Percentiles rank a stretch among this genome's conserved stretches.
Conservation (phyloP, 2,113 vertebrate genomes). For the Ivindomyrus marchei region DNA sequence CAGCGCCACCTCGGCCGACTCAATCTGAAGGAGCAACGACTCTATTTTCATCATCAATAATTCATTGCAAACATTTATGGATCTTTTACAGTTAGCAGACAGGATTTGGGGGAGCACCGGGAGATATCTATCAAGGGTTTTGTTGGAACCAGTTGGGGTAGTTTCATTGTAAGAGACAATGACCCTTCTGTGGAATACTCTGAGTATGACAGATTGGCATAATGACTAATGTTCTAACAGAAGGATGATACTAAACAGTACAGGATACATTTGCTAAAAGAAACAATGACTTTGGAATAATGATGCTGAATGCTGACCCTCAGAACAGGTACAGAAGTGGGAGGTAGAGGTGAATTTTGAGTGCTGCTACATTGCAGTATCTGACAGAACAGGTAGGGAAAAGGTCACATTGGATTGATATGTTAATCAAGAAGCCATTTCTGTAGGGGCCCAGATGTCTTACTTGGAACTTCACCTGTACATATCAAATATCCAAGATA, state of each 20-base stretch:
- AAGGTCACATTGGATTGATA: background rate
- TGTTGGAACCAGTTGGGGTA: background rate
- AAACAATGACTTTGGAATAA: background rate
- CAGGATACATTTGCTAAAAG: background rate
- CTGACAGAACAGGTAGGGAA: background rate
- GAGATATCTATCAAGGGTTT: background rate
- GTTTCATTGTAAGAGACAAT: background rate
- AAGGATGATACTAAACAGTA: background rate
- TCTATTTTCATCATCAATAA: background rate
- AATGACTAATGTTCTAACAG: background rate
- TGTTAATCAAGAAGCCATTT: background rate
- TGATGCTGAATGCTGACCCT: background rate
- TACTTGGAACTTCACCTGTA: background rate
- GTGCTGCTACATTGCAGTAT: background rate
- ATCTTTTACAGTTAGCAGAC: background rate
- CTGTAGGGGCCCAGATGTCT: background rate
- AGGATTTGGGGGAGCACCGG: background rate
- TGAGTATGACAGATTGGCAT: background rate
- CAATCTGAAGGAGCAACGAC: background rate
- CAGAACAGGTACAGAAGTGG: background rate
- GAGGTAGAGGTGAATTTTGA: background rate
- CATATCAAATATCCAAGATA: background rate
- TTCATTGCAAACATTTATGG: background rate
- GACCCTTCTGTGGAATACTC: background rate
- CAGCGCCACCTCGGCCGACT: background rate